A percentile compares a stretch with the other conserved stretches of the same genome.
These are phyloP conservation scores for Thecophora atra DNA, from an alignment of 2,888 invertebrate species.

Conservation along the genomic window DNA sequence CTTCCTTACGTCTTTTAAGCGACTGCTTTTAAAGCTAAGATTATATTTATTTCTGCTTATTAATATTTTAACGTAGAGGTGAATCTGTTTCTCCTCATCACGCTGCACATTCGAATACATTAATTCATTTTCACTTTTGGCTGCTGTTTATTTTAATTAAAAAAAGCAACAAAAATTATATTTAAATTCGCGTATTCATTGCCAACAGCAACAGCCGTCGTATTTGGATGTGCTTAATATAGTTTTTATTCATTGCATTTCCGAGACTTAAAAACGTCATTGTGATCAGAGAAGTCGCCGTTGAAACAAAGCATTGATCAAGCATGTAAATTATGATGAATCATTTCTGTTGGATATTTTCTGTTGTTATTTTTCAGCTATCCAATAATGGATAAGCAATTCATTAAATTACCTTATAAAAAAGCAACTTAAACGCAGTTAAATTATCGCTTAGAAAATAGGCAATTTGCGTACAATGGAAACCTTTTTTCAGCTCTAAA, in stretches of 20 bases:
- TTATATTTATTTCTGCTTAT: too few relatives aligned
- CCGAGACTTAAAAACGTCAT: not conserved
- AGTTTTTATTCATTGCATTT: conserved; percentile 9
- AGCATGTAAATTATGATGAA: too few relatives aligned
- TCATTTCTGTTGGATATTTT: too few relatives aligned
- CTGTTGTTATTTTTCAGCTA: too few relatives aligned
- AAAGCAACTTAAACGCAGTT: not conserved
- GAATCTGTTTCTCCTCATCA: not conserved
- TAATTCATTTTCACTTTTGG: not conserved
- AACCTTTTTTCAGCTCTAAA: not conserved
- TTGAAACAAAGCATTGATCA: not conserved
- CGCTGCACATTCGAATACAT: not conserved
- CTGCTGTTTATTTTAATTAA: not conserved
- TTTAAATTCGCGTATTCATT: conserved; percentile 1
- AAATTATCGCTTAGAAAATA: not conserved
- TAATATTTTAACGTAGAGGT: too few relatives aligned
- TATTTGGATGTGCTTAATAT: conserved; percentile 2
- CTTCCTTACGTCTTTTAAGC: too few relatives aligned
- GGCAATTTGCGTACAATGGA: not conserved
- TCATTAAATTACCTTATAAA: too few relatives aligned
- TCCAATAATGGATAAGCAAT: too few relatives aligned
- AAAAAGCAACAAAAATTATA: conserved; percentile 1
- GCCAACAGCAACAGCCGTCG: not conserved
- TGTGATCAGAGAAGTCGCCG: not conserved
- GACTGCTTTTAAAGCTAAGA: too few relatives aligned